phyloP scores from a whole-genome alignment of 2,888 invertebrate species.

The Coremacera marginata region DNA sequence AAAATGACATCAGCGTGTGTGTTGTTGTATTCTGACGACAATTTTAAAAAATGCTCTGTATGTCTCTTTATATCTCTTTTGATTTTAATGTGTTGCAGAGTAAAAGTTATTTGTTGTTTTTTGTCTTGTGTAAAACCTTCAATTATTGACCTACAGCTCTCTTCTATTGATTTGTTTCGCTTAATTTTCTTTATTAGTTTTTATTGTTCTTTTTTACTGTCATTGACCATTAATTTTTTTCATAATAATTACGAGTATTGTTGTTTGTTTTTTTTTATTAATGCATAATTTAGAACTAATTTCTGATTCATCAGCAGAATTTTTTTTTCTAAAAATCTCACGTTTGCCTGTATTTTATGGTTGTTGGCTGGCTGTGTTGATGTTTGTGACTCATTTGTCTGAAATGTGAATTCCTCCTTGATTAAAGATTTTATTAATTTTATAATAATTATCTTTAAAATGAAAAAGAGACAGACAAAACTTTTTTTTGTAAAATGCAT shows the following conservation, averaged over 20 bases:
- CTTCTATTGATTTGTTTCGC: neutral
- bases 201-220: neutral
- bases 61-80: too few species aligned
- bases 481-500: too few species aligned
- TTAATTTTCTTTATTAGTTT: neutral
- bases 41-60: too few species aligned
- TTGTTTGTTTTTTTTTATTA: neutral
- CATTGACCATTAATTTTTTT: neutral
- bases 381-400: neutral
- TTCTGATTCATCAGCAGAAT: conserved; percentile 8
- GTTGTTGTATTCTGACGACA: too few species aligned
- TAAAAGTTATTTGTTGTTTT: too few species aligned
- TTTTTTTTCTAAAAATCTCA: neutral
- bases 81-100: too few species aligned
- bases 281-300: neutral
- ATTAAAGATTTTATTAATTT: too few species aligned
- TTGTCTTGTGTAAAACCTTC: too few species aligned
- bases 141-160: too few species aligned
- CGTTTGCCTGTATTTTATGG: neutral
- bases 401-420: neutral
- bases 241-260: neutral
- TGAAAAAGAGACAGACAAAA: too few species aligned
- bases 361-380: neutral
- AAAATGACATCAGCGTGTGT: too few species aligned
- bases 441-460: too few species aligned